phyloP scores from a whole-genome alignment of 2,797 vertebrate species.

The Emydoidea blandingii region DNA sequence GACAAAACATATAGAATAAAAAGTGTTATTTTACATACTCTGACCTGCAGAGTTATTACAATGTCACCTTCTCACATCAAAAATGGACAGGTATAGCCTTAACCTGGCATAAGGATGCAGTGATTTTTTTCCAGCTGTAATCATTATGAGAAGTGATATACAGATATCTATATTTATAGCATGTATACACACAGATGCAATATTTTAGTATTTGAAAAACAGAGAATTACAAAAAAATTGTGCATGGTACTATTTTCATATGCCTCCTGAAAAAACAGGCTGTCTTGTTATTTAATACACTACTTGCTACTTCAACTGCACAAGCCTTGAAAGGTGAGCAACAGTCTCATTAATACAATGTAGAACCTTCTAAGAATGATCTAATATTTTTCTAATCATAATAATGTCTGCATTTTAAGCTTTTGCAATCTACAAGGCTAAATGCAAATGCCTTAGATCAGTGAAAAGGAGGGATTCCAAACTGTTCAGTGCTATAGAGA shows the following conservation, averaged over 20 bases:
- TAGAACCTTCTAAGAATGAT: not conserved
- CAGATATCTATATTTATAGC: not conserved
- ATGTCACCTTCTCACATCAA: conserved; percentile 60
- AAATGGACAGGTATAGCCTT: conserved; percentile 12
- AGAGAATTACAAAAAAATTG: not conserved
- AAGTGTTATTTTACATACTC: conserved; percentile 70
- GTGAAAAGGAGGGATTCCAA: not conserved
- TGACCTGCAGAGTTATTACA: conserved; percentile 57
- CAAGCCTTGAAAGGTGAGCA: not conserved
- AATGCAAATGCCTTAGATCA: not conserved
- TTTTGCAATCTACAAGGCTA: not conserved
- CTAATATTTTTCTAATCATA: not conserved
- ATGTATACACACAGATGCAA: not conserved
- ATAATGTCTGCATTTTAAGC: not conserved
- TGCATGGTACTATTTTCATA: not conserved
- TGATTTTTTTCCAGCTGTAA: not conserved
- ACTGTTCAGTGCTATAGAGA: not conserved
- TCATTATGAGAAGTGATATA: not conserved
- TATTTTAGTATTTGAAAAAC: not conserved
- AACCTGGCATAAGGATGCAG: not conserved
- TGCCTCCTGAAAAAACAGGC: not conserved
- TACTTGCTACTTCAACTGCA: conserved; percentile 12
- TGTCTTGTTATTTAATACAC: not conserved
- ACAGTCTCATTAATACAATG: not conserved
- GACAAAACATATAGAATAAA: conserved; percentile 75